A percentile compares a stretch with the other conserved stretches of the same genome.
Evolutionary conservation across 2,888 invertebrate genomes (phyloP).

Genomic region (Neoitamus cyanurus): DNA sequence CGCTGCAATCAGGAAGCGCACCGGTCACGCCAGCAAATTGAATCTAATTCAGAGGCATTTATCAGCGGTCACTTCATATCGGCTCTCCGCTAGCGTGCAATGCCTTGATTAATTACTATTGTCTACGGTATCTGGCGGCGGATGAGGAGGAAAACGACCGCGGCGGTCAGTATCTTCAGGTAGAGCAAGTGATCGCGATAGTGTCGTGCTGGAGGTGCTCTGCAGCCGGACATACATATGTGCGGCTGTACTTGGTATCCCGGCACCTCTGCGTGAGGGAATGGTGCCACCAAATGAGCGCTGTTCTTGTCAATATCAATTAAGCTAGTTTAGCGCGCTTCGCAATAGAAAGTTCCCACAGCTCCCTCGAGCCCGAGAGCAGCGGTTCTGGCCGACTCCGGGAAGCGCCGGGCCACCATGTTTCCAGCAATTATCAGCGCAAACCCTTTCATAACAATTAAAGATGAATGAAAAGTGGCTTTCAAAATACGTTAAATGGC

Average conservation of each 20-base stretch:
- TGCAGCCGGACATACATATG: neutral
- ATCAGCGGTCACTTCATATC: constrained; percentile 10
- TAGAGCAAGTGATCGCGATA: neutral
- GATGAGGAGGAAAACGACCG: neutral
- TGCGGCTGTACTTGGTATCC: neutral
- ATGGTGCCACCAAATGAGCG: neutral
- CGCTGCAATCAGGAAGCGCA: constrained; percentile 10
- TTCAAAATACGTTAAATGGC: constrained; percentile 27
- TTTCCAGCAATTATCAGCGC: neutral
- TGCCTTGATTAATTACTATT: constrained; percentile 17
- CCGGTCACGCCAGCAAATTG: constrained; percentile 25
- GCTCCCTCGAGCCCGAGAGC: neutral
- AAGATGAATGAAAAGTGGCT: constrained; percentile 14
- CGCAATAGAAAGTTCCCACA: constrained; percentile 7
- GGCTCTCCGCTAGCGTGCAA: neutral
- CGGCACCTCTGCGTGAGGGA: neutral
- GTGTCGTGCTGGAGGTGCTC: neutral
- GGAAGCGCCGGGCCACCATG: neutral
- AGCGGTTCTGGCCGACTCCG: neutral
- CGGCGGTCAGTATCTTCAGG: neutral
- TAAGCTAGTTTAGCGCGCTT: neutral
- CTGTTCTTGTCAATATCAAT: constrained; percentile 29
- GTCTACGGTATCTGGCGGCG: neutral
- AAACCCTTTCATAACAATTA: constrained; percentile 1
- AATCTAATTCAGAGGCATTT: constrained; percentile 23